Conservation (phyloP, 2,888 invertebrate genomes). For the Thyatira batis region DNA sequence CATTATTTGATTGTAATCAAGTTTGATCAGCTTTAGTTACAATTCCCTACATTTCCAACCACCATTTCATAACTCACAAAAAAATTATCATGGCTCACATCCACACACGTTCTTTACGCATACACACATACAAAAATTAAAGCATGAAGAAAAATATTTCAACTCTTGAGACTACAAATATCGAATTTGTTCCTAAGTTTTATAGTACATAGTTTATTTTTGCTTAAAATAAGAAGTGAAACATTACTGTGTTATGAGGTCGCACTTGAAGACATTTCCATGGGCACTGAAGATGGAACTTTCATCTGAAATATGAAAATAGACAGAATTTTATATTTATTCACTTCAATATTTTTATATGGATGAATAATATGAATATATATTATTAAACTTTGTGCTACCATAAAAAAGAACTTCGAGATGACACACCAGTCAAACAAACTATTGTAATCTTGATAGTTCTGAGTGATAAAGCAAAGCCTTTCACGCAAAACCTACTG, state of each 20-base stretch:
- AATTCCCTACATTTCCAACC: not conserved
- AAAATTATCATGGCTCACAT: conserved; percentile 29
- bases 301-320: conserved; percentile 43
- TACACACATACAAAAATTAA: conserved; percentile 68
- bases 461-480: too few species aligned
- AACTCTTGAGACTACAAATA: conserved; percentile 69
- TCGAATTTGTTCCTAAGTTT: conserved; percentile 76
- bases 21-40: not conserved
- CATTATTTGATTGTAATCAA: not conserved
- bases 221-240: conserved; percentile 57
- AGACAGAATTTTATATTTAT: not conserved
- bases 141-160: conserved; percentile 72
- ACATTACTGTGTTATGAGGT: conserved; percentile 72
- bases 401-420: too few species aligned
- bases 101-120: conserved; percentile 29
- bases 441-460: too few species aligned
- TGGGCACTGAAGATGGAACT: conserved; percentile 52
- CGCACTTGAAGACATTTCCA: conserved; percentile 67
- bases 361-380: too few species aligned
- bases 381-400: too few species aligned
- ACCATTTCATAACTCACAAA: conserved; percentile 8
- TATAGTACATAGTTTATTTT: conserved; percentile 63
- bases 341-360: too few species aligned
- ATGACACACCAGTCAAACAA: too few species aligned
- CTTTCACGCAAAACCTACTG: too few species aligned